phyloP scores from a whole-genome alignment of 1,140 invertebrate genomes.

The Bombus terrestris region DNA sequence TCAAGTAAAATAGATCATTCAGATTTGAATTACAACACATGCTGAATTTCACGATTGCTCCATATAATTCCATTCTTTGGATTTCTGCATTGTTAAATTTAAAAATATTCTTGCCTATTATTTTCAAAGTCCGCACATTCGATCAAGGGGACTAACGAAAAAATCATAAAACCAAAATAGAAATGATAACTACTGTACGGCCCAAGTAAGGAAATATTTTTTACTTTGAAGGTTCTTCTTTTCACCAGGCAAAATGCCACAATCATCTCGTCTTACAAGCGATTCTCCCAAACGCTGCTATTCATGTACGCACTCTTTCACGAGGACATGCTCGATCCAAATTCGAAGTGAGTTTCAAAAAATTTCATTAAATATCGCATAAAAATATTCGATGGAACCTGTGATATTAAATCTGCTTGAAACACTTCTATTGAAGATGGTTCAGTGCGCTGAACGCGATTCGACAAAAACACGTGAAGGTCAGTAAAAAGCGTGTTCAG shows the following conservation, averaged over 20 bases:
- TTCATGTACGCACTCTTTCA: slow-evolving; percentile 87
- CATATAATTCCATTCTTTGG: too few species aligned
- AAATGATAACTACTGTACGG: accelerated
- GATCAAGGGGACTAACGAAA: accelerated
- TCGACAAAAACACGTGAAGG: slow-evolving; percentile 84
- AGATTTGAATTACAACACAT: too few species aligned
- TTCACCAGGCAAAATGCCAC: slow-evolving; percentile 85
- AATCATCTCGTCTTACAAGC: slow-evolving; percentile 85
- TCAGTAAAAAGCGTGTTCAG: slow-evolving; percentile 75
- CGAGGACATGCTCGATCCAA: slow-evolving; percentile 83
- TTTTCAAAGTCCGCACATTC: background rate
- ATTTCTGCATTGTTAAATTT: too few species aligned
- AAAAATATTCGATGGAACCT: background rate
- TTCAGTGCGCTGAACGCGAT: slow-evolving; percentile 85
- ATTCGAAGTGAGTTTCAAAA: slow-evolving; percentile 79
- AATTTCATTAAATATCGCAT: background rate
- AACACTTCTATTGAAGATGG: slow-evolving; percentile 53
- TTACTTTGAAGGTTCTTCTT: slow-evolving; percentile 81
- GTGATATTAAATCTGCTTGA: background rate
- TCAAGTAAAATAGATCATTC: too few species aligned
- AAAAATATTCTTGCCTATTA: too few species aligned
- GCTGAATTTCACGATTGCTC: too few species aligned
- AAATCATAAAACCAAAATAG: background rate
- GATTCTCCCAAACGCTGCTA: slow-evolving; percentile 86
- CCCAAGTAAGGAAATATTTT: accelerated